Evolutionary conservation across 2,113 vertebrate species (phyloP).

Genomic region (Callipepla californica): DNA sequence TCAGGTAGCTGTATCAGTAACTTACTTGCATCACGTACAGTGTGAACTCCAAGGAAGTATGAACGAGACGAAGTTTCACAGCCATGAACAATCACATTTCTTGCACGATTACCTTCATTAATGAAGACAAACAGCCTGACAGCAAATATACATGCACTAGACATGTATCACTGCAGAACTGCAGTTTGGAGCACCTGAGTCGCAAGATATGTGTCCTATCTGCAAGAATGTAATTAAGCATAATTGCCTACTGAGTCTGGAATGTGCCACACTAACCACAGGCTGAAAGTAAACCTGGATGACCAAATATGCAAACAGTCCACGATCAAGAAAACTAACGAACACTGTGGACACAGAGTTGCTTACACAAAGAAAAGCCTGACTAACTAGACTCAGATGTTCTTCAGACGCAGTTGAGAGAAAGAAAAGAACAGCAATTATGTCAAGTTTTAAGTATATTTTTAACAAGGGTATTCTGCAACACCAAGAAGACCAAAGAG

Average conservation of each 20-base stretch:
- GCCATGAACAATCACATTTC: slow-evolving; percentile 31
- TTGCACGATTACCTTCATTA: slow-evolving; percentile 28
- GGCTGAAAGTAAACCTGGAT: slow-evolving; percentile 4
- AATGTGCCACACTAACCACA: not conserved
- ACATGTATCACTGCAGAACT: not conserved
- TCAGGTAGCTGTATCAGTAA: not conserved
- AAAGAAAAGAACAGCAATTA: not conserved
- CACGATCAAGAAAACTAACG: not conserved
- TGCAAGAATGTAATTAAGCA: slow-evolving; percentile 32
- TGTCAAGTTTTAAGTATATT: not conserved
- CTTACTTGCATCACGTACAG: slow-evolving; percentile 26
- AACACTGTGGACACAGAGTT: not conserved
- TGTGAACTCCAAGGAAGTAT: not conserved
- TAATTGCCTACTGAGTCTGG: slow-evolving; percentile 27
- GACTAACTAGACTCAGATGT: not conserved
- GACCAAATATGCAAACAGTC: slow-evolving; percentile 32
- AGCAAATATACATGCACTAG: slow-evolving; percentile 47
- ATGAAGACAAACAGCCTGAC: slow-evolving; percentile 40
- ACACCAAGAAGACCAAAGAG: not conserved
- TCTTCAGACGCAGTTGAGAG: not conserved
- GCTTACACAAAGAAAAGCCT: not conserved
- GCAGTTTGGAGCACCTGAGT: slow-evolving; percentile 2
- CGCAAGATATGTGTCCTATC: not conserved
- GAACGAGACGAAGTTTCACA: slow-evolving; percentile 33
- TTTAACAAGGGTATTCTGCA: not conserved